Percentiles rank a stretch among this genome's conserved stretches.
Evolutionary conservation across 1,140 invertebrate species (phyloP).

Genomic region (Hyles vespertilio): DNA sequence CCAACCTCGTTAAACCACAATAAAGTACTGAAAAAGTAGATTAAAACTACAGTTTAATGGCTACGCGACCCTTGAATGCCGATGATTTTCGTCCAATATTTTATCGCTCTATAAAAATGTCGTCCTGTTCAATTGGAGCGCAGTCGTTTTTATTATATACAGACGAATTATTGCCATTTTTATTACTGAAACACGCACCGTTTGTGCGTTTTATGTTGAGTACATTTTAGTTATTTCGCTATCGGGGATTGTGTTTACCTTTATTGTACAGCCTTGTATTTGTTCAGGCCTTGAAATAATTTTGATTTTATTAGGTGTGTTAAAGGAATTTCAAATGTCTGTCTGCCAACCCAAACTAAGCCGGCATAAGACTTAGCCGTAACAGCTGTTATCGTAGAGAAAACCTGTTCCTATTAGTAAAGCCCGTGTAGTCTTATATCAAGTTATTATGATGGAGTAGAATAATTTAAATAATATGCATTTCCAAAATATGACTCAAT

Average conservation of each 20-base stretch:
- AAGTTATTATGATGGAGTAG: too few relatives aligned
- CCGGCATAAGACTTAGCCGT: too few relatives aligned
- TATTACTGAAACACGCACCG: conserved; percentile 39
- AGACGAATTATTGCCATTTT: conserved; percentile 48
- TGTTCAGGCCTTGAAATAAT: too few relatives aligned
- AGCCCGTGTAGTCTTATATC: too few relatives aligned
- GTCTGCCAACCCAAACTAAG: too few relatives aligned
- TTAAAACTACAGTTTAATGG: conserved; percentile 11
- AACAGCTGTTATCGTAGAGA: too few relatives aligned
- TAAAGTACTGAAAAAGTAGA: conserved; percentile 8
- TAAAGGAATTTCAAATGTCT: too few relatives aligned
- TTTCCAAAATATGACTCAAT: too few relatives aligned
- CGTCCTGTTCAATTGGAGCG: conserved; percentile 39
- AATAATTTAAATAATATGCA: too few relatives aligned
- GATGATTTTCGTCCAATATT: conserved; percentile 28
- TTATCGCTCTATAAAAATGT: conserved; percentile 48
- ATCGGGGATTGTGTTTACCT: background rate
- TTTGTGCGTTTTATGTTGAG: conserved; percentile 37
- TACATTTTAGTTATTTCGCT: background rate
- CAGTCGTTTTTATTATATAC: conserved; percentile 35
- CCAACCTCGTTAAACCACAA: conserved; percentile 3
- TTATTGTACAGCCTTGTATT: background rate
- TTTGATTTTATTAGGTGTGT: too few relatives aligned
- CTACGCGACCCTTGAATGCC: conserved; percentile 11
- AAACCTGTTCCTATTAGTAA: too few relatives aligned